Evolutionary conservation across 2,797 vertebrate genomes (phyloP), one percentile per base, ranked within the genome.

Genomic region (Taenioides sp.): DNA sequence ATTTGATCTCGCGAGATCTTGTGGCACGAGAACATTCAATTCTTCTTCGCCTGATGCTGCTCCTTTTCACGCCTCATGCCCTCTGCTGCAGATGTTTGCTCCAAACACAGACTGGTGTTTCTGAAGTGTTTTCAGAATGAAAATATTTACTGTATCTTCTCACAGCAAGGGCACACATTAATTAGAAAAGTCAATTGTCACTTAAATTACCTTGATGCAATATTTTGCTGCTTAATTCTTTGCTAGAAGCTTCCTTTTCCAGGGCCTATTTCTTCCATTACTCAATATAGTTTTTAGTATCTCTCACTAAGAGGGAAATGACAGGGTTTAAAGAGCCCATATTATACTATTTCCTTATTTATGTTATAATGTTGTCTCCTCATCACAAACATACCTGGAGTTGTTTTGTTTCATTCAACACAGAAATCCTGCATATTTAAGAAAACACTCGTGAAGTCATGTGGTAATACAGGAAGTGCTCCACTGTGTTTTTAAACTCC

Each of bases 131-230:
- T 66, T 20, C 22, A 77, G 82, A 86, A 84, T 82, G 66, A 79
- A 84, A 80, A 83, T 82, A 81, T 87, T 84, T 84, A 87, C 82
- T 84, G 73, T 72, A 70, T 73, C 68, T 55, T 70, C 68, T 58
- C 77, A 71, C 66, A 79, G 81, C 81, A 82, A 84, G 83, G 80
- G 84, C 75, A 80, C 62, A 67, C 74, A 83, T 80, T 71, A 76
- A 78, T 69, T 57, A 72, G 72, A 61, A 57, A 57, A 71, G 69
- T 85, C 79, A 67, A 74, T 75, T 81, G 72, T 69, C 70, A 72
- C 78, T 81, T 75, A 73, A 68, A 80, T 76, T 69, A 66, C 54
- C 52, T 58, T 49, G 12, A 18, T 72, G 37, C 43, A 55, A 68
- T 71, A 50, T 71, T 74, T 52, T 57, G 66, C 60, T 17, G 27